A percentile compares a stretch with the other conserved stretches of the same genome.
Conservation (phyloP, 2,888 invertebrate species). For the Diplazon laetatorius region DNA sequence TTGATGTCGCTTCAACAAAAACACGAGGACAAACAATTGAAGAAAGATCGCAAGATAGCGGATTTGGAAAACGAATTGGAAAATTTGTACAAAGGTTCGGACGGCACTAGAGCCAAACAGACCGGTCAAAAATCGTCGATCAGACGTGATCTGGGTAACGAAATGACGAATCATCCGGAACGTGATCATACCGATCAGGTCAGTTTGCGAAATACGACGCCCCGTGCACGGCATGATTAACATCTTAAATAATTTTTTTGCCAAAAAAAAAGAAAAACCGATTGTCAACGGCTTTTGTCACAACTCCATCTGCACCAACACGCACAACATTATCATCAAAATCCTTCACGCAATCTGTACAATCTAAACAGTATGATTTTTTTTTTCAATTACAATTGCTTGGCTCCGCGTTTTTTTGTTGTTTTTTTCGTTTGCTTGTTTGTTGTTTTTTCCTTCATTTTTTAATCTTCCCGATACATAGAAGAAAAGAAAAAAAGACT, state of each 20-base stretch:
- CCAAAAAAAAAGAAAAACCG: too few relatives aligned
- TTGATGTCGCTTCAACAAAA: slow-evolving; percentile 85
- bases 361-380: not conserved
- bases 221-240: slow-evolving; percentile 13
- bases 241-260: slow-evolving; percentile 1
- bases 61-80: slow-evolving; percentile 74
- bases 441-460: slow-evolving; percentile 16
- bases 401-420: slow-evolving; percentile 22
- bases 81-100: slow-evolving; percentile 61
- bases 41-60: slow-evolving; percentile 75
- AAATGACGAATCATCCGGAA: slow-evolving; percentile 74
- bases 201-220: slow-evolving; percentile 58
- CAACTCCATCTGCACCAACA: not conserved
- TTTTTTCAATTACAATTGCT: not conserved
- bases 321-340: not conserved
- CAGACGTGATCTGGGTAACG: slow-evolving; percentile 70
- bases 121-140: slow-evolving; percentile 60
- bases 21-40: slow-evolving; percentile 82
- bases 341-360: not conserved
- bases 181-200: slow-evolving; percentile 78
- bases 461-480: too few relatives aligned
- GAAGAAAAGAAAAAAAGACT: slow-evolving; percentile 3
- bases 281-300: not conserved
- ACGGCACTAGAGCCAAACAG: slow-evolving; percentile 56
- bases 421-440: too few relatives aligned